Evolutionary conservation across 2,113 vertebrate species (phyloP), one percentile per base, ranked within the genome.

Genomic region (Mobula birostris): DNA sequence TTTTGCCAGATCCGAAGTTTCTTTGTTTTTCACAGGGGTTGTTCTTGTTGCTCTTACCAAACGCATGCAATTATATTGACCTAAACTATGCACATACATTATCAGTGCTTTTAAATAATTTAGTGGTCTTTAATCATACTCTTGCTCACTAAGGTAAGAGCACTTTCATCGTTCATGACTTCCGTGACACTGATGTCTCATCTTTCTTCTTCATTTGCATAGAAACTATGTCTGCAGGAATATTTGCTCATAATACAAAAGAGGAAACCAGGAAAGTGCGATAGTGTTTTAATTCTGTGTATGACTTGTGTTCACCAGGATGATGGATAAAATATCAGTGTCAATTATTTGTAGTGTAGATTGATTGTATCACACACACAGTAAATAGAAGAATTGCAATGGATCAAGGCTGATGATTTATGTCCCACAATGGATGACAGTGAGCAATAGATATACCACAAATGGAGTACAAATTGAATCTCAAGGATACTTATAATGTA

Each of bases 401-500:
- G 82, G 82, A 88, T 14, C 27, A 66, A n/a, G 15, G 85, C 29
- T 90, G n/a, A 90, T 90, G 85, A 90, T 66, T 90, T 90, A 66
- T 90, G n/a, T 90, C 12, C 29, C 29, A 90, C 58, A 32, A 88
- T 56, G 12, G 61, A 66, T 88, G 85, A 88, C 85, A 66, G 29
- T 32, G 29, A 66, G 58, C 63, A 66, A 90, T n/a, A 19, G 58
- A 32, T 32, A 90, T 66, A 90, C 58, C 85, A 90, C 61, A 90
- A 66, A 66, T 90, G 29, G 61, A 63, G 83, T 61, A 17, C 58
- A n/a, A 61, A 88, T 88, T 61, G 58, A n/a, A 88, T 63, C 56
- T 88, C 58, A 63, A 61, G 58, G 56, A 90, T 36, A 61, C 58
- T 90, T n/a, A 7, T 90, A 32, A 90, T 66, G 29, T 90, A 63